Base-by-base conservation (phyloP, 2,888 invertebrate species). In the Empis stercorea region DNA sequence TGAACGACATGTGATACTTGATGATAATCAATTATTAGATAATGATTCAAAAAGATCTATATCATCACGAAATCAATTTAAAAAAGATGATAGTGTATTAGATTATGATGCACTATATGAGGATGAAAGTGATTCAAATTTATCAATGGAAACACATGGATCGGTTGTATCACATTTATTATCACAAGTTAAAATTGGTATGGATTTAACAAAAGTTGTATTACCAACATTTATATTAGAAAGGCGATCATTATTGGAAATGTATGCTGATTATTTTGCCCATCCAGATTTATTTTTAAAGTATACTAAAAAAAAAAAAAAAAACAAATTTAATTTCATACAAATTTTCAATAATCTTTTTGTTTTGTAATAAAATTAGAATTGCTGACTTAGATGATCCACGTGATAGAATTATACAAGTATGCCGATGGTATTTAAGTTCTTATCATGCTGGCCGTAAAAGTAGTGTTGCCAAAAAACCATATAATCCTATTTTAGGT, bases 221-320 rank as follows among this genome's bases (percentile, higher is more conserved):
- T 74, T 99, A 54, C 99, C 99, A 17, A 99, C 99, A 23, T 99
- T 99, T 65, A 99, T 99, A 58, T 72, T 99, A 58, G 99, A 99
- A 68, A 79, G 94, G 67, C 80, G 99, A 52, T 99, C 97, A 1
- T 76, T 99, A 36, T 75, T 99, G 42, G 99, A 99, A 74, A 99
- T 99, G 99, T 99, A 96, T 69, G 97, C 99, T 43, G 99, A 99
- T 73, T 99, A 97, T 66, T 96, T 99, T 72, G 95, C 99, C 11
- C 99, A 99, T 76, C 96, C 99, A 0, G 96, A 97, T 71, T 79
- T 95, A 60, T 97, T 99, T 71, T 77, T 87, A 53, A 86, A 78
- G 92, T 92, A 71, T 65, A 68, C n/a, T n/a, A n/a, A n/a, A n/a
- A n/a, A n/a, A n/a, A n/a, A n/a, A n/a, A n/a, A n/a, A n/a, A n/a